Percentiles rank a stretch among this genome's conserved stretches.
phyloP scores from a whole-genome alignment of 64 coral and sea anemone genomes.

The Porites lutea region DNA sequence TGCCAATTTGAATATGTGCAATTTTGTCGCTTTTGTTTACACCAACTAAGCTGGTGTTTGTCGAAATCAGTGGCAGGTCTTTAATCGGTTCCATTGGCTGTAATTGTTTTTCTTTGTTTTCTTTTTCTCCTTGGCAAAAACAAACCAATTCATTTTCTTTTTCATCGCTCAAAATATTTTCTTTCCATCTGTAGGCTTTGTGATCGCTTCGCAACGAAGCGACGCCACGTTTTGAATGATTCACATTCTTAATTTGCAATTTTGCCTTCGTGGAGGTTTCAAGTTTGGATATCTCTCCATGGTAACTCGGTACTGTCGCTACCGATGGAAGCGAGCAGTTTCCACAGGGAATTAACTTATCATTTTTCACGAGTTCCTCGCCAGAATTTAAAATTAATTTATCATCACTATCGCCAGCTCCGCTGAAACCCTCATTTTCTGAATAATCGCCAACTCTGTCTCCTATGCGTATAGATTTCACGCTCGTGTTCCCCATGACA shows the following conservation, averaged over 20 bases:
- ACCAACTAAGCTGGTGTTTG: slow-evolving; percentile 58
- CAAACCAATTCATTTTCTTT: not conserved
- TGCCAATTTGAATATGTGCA: slow-evolving; percentile 9
- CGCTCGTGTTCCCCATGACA: not conserved
- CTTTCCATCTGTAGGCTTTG: slow-evolving; percentile 56
- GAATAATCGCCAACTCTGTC: slow-evolving; percentile 20
- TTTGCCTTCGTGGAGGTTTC: slow-evolving; percentile 33
- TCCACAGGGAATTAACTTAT: not conserved
- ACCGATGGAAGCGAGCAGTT: slow-evolving; percentile 57
- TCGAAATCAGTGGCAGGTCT: slow-evolving; percentile 50
- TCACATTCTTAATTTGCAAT: slow-evolving; percentile 39
- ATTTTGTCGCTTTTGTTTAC: slow-evolving; percentile 65
- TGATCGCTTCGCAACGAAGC: not conserved
- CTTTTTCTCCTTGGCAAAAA: slow-evolving; percentile 25
- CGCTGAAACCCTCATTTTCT: not conserved
- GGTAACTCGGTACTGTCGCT: slow-evolving; percentile 42
- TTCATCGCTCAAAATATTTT: slow-evolving; percentile 1
- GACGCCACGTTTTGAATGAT: slow-evolving; percentile 7
- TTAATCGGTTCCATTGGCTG: not conserved
- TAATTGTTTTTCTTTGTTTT: slow-evolving; percentile 31
- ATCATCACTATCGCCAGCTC: not conserved
- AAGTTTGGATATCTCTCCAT: slow-evolving; percentile 52
- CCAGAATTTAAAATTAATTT: slow-evolving; percentile 4
- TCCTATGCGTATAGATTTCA: slow-evolving; percentile 10
- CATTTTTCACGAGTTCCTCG: not conserved